Base-by-base conservation (phyloP, 2,797 vertebrate species). In the Periparus ater region DNA sequence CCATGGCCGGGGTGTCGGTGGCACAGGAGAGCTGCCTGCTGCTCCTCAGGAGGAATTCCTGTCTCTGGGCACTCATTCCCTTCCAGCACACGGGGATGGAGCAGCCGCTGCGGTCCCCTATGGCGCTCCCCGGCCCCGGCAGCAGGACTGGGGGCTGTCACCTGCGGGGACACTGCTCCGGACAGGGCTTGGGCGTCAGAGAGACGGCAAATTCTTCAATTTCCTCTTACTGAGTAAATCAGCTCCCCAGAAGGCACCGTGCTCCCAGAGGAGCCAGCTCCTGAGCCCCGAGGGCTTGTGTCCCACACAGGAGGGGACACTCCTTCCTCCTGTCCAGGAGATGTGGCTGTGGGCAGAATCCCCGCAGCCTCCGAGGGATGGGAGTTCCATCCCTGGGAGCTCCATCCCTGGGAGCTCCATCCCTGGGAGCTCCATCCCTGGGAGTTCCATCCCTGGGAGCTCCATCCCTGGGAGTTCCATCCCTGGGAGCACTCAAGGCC, bases 81-180 rank as follows among this genome's bases (percentile, higher is more conserved):
- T 4, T 1, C 81, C 77, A 27, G 27, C 50, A 2, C 1, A 0
- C 0, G 1, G 1, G 40, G 38, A 4, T 1, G 45, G 38, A 50
- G 67, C 17, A 76, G 40, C 40, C 11, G 34, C 63, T 3, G 1
- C 5, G 3, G 38, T 13, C 38, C 38, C 38, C 38, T 13, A 40
- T 40, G 38, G 13, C 38, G 38, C 38, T 40, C 38, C 38, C 50
- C 50, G 17, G 10, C 50, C 48, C 23, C 0, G 3, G 25, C 58
- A 5, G 86, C 25, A 15, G 17, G 38, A 5, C 6, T 3, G 36
- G 26, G 17, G 22, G 54, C 51, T 30, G 30, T 40, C 32, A 1
- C 1, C 2, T 4, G 44, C 47, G 47, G 15, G 30, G 11, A 14
- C 30, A 6, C 12, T 4, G 17, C 66, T 53, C 3, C 0, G 36